phyloP scores from a whole-genome alignment of 1,140 invertebrate species.

The Leptinotarsa defecta region DNA sequence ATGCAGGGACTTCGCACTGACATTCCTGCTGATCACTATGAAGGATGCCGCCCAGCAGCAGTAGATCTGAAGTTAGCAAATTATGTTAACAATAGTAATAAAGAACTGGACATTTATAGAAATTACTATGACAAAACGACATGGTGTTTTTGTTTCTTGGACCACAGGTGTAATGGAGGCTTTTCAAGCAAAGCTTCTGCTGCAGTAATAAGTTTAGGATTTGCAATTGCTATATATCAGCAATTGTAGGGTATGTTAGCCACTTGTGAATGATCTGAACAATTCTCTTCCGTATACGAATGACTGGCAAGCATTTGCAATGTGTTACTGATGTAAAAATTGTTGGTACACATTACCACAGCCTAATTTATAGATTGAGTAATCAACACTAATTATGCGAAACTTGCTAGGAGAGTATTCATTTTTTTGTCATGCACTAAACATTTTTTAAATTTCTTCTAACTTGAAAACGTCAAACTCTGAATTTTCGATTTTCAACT shows the following conservation, averaged over 20 bases:
- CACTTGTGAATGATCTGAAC: too few species aligned
- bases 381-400: too few species aligned
- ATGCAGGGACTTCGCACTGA: slow-evolving; percentile 77
- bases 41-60: slow-evolving; percentile 83
- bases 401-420: too few species aligned
- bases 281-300: too few species aligned
- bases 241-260: not conserved
- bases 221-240: slow-evolving; percentile 7
- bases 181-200: slow-evolving; percentile 24
- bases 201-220: not conserved
- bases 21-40: slow-evolving; percentile 90
- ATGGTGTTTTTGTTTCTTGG: slow-evolving; percentile 91
- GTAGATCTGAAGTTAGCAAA: slow-evolving; percentile 78
- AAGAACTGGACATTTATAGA: slow-evolving; percentile 83
- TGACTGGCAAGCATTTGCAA: too few species aligned
- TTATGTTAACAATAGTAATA: slow-evolving; percentile 86
- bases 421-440: too few species aligned
- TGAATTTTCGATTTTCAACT: too few species aligned
- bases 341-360: too few species aligned
- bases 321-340: too few species aligned
- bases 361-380: too few species aligned
- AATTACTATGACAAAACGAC: slow-evolving; percentile 82
- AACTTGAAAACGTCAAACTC: too few species aligned
- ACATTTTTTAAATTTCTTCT: too few species aligned
- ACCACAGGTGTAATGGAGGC: slow-evolving; percentile 80